Base-by-base conservation (phyloP, 2,113 vertebrate species). In the Pagrus major region DNA sequence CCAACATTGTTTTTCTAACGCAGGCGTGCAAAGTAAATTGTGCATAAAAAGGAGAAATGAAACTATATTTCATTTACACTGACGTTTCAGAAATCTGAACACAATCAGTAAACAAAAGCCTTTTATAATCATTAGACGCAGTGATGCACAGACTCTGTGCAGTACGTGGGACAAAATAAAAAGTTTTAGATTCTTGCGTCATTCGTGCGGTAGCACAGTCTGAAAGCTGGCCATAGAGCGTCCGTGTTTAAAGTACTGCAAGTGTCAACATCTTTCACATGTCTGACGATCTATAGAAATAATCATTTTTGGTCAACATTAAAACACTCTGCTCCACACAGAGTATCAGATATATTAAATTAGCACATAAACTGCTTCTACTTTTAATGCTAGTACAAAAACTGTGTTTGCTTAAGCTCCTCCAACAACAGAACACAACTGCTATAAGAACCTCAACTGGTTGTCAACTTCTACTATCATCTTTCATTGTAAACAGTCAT, bases 1-100 rank as follows among this genome's bases (percentile, higher is more conserved):
- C 46, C 79, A 80, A 49, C 70, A 58, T 46, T 78, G 77, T 67
- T 84, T 88, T 76, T 54, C 44, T 59, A 71, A 80, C 61, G 74
- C 23, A 61, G 60, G 21, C 27, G 21, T 7, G 51, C 20, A 66
- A 67, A 83, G 67, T 70, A 74, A 88, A 86, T 52, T 71, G 46
- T 68, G 67, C 75, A 72, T 82, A 20, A 51, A 80, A 81, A 78
- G 33, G 42, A 54, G 44, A 81, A 66, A 61, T 60, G 0, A 27
- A 65, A 67, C 55, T 29, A 78, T 27, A 58, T 74, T 82, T 55
- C 4, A 63, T 78, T 84, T 69, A 71, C 70, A 61, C 35, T 69
- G 67, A 78, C 1, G 4, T 72, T 27, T 55, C 16, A 67, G 55
- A 39, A 79, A 51, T 64, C 44, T 59, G 63, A 70, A 49, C 35